A percentile compares a stretch with the other conserved stretches of the same genome.
Conservation (phyloP, 2,113 vertebrate genomes). For the Cisticola juncidis region DNA sequence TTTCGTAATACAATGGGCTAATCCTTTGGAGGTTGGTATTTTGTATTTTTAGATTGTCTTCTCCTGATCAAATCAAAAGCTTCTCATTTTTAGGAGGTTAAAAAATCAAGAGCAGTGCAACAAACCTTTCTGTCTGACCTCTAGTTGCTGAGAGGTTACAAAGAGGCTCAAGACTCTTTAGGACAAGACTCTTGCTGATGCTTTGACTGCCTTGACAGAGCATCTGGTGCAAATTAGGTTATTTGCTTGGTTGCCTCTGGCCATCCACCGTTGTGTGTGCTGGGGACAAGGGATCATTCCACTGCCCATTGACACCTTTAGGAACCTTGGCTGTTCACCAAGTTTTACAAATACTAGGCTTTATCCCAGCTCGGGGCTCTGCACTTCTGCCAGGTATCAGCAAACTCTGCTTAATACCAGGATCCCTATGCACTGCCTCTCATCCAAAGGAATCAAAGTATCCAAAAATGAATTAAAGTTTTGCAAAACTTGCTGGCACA, state of each 20-base stretch:
- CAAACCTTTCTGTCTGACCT: neutral
- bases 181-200: neutral
- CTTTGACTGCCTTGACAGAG: neutral
- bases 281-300: neutral
- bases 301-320: neutral
- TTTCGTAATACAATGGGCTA: neutral
- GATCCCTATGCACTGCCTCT: neutral
- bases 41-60: neutral
- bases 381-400: neutral
- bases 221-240: neutral
- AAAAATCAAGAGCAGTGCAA: neutral
- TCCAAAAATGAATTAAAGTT: neutral
- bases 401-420: neutral
- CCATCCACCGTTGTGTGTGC: neutral
- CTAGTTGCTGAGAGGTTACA: neutral
- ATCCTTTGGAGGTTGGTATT: neutral
- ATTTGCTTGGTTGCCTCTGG: neutral
- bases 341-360: neutral
- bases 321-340: rapidly evolving
- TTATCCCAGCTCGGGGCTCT: neutral
- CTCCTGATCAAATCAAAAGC: neutral
- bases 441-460: neutral
- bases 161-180: neutral
- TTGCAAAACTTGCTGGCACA: neutral
- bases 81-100: neutral